phyloP scores from a whole-genome alignment of 2,888 invertebrate species.

The Orthosia cruda region DNA sequence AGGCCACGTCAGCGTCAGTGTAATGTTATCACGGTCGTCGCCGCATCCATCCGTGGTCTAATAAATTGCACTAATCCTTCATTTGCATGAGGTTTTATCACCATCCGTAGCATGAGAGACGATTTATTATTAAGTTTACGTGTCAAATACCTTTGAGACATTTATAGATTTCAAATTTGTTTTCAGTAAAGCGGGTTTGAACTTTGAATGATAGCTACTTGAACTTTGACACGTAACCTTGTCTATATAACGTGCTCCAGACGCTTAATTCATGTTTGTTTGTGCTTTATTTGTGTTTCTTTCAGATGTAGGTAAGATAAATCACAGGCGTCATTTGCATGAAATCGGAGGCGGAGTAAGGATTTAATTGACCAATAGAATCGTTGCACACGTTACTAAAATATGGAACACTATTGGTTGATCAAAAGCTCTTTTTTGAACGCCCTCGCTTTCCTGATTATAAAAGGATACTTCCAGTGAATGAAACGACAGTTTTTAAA shows the following conservation, averaged over 20 bases:
- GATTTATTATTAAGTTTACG: conserved; percentile 18
- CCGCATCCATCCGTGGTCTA: conserved; percentile 55
- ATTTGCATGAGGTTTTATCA: conserved; percentile 59
- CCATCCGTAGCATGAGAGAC: conserved; percentile 47
- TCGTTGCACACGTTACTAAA: conserved; percentile 5
- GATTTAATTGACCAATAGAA: conserved; percentile 9
- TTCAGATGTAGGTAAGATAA: conserved; percentile 1
- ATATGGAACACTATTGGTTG: conserved; percentile 10
- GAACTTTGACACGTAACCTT: conserved; percentile 25
- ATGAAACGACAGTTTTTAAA: neutral
- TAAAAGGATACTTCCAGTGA: conserved; percentile 15
- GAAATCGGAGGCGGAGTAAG: conserved; percentile 11
- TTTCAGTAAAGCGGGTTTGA: neutral
- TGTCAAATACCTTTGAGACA: neutral
- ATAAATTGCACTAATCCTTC: conserved; percentile 61
- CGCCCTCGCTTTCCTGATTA: neutral
- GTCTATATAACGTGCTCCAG: neutral
- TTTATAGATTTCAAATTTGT: conserved; percentile 2
- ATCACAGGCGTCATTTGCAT: conserved; percentile 5
- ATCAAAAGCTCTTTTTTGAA: conserved; percentile 12
- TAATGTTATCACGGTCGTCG: conserved; percentile 38
- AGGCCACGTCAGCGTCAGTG: neutral
- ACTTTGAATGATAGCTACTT: neutral
- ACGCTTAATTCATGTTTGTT: conserved; percentile 24
- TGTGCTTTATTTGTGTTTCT: conserved; percentile 30